These are phyloP conservation scores for Rhadinocentrus ornatus DNA, from an alignment of 2,797 vertebrate species.

Conservation along the genomic window DNA sequence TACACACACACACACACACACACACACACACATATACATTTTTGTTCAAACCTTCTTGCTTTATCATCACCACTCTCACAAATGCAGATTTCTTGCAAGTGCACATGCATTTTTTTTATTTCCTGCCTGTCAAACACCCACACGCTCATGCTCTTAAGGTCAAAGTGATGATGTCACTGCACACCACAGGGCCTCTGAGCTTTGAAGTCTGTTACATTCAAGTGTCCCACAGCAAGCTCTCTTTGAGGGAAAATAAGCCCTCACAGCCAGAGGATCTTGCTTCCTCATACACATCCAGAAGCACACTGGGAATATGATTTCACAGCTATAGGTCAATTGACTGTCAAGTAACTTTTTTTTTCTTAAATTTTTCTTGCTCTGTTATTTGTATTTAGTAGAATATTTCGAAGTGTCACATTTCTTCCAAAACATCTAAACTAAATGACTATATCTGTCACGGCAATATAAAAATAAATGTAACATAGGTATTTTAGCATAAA, in stretches of 20 bases:
- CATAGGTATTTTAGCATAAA: not conserved
- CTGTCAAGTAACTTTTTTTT: constrained; percentile 14
- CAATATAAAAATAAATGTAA: constrained; percentile 15
- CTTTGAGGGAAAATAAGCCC: constrained; percentile 64
- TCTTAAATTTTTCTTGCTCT: not conserved
- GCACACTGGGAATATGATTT: constrained; percentile 38
- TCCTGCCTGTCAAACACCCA: constrained; percentile 20
- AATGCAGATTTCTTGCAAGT: constrained; percentile 25
- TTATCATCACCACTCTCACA: constrained; percentile 1
- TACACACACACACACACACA: constrained; percentile 19
- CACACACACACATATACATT: not conserved
- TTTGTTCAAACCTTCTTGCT: constrained; percentile 5
- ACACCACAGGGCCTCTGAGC: constrained; percentile 51
- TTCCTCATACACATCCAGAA: constrained; percentile 25
- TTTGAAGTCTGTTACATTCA: constrained; percentile 66
- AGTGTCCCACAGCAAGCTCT: constrained; percentile 64
- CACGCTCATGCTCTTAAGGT: constrained; percentile 55
- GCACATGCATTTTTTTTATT: not conserved
- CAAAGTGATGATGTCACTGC: constrained; percentile 68
- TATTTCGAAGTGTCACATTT: constrained; percentile 17
- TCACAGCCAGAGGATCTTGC: constrained; percentile 49
- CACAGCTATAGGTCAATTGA: constrained; percentile 41
- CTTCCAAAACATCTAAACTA: constrained; percentile 27
- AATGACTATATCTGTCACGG: constrained; percentile 8
- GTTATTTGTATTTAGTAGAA: constrained; percentile 7